Base-by-base conservation (phyloP, 2,888 invertebrate species). In the Cecidostiba fungosa region DNA sequence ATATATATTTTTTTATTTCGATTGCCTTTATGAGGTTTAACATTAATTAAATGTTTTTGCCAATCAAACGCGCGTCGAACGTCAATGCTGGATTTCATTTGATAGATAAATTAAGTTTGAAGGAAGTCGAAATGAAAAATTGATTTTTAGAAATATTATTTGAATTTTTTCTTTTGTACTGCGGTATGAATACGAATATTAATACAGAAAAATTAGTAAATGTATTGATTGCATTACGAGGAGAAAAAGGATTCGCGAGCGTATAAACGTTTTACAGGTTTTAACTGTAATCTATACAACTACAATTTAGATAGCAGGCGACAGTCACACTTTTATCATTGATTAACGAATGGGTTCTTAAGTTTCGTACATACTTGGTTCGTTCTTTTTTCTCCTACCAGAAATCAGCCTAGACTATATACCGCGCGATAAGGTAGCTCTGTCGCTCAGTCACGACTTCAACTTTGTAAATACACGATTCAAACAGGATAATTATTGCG, bases 401-500 rank as follows among this genome's bases (percentile, higher is more conserved):
- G 39, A 32, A 50, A 76, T 50, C 5, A 70, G 16, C 32, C 32
- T 5, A 16, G n/a, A 23, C 3, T 50, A n/a, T n/a, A n/a, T n/a
- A 14, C 50, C 0, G 26, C 23, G 12, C 36, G 39, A 43, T 12
- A 59, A 59, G 1, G 6, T 16, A 77, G 62, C 32, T 74, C 39
- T 43, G 36, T 36, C 36, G 69, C 39, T 77, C 39, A 59, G 16
- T 69, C 69, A 16, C n/a, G n/a, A 80, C 26, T 80, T 29, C 54
- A 29, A 74, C 47, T 70, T 3, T 78, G 73, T 76, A 85, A 14
- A 80, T 69, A 80, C 36, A 80, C 39, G 32, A 66, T 26, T 36
- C 10, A 1, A 39, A 72, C 12, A 29, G n/a, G n/a, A 59, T 70
- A 70, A 80, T 19, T 1, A 19, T 59, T 47, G 36, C 29, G 43